These are phyloP conservation scores for Cranoglanis bouderius DNA, from an alignment of 2,113 vertebrate genomes.

Conservation along the genomic window DNA sequence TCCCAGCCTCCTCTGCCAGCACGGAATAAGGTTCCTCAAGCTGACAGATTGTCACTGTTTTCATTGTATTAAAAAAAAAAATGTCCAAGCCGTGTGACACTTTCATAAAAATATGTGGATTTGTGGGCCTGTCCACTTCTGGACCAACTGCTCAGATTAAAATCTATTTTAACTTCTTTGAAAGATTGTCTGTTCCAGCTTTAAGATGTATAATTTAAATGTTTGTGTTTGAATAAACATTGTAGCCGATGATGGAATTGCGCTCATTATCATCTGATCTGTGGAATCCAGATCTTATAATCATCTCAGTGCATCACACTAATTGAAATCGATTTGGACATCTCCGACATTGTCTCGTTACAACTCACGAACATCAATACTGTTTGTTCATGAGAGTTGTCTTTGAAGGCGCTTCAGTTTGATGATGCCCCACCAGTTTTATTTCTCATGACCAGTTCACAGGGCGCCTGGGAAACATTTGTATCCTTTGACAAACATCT, in stretches of 20 bases:
- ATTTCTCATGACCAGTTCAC: constrained; percentile 53
- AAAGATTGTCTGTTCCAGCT: background rate
- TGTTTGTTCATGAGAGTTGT: constrained; percentile 38
- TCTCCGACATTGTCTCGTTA: constrained; percentile 8
- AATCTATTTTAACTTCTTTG: no score
- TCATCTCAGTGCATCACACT: background rate
- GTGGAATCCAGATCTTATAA: background rate
- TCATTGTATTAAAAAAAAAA: background rate
- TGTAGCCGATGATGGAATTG: background rate
- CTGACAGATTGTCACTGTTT: background rate
- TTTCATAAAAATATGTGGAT: background rate
- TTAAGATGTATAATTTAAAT: background rate
- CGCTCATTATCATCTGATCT: background rate
- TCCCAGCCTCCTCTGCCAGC: background rate
- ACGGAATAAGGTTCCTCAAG: background rate
- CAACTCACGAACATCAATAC: background rate
- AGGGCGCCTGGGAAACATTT: constrained; percentile 56
- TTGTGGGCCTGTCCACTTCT: background rate
- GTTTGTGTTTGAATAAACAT: background rate
- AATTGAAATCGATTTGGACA: background rate
- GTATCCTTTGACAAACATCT: constrained; percentile 53
- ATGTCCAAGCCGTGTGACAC: background rate
- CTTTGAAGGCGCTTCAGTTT: constrained; percentile 47
- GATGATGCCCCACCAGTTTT: constrained; percentile 42
- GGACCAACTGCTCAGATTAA: background rate